A percentile compares a stretch with the other conserved stretches of the same genome.
These are phyloP conservation scores for Yponomeuta evonymella DNA, from an alignment of 2,888 invertebrate species.

Conservation along the genomic window DNA sequence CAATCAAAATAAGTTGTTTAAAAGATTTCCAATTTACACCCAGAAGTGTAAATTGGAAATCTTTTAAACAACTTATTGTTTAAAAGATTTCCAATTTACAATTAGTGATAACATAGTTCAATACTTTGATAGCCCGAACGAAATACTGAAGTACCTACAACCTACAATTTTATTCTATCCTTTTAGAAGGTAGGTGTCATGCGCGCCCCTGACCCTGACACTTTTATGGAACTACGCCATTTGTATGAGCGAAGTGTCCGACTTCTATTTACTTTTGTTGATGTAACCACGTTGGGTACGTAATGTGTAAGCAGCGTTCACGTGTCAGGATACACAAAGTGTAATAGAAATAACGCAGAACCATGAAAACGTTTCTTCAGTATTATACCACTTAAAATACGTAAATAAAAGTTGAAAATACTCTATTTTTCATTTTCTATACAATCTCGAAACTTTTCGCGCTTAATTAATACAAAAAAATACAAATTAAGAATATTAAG, in stretches of 20 bases:
- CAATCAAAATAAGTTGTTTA: too few relatives aligned
- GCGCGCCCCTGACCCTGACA: not conserved
- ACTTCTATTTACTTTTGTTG: not conserved
- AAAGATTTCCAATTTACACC: too few relatives aligned
- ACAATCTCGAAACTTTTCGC: too few relatives aligned
- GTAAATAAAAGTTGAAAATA: too few relatives aligned
- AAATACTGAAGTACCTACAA: not conserved
- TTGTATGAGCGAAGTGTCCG: not conserved
- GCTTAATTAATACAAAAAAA: too few relatives aligned
- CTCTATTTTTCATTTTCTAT: too few relatives aligned
- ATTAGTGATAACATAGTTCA: not conserved
- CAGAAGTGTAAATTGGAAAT: too few relatives aligned
- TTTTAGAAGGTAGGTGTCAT: not conserved
- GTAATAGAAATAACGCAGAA: not conserved
- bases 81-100: not conserved
- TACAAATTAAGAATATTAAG: too few relatives aligned
- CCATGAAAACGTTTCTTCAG: not conserved
- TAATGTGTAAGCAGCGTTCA: not conserved
- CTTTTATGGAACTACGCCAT: slow-evolving; percentile 1
- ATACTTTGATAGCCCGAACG: not conserved
- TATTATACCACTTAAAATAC: too few relatives aligned
- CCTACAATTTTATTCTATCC: not conserved
- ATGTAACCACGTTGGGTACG: slow-evolving; percentile 1
- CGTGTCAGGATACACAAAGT: not conserved
- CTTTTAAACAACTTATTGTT: too few relatives aligned